Evolutionary conservation across 2,888 invertebrate genomes (phyloP).

Genomic region (Scaptomyza cyrtandrae): DNA sequence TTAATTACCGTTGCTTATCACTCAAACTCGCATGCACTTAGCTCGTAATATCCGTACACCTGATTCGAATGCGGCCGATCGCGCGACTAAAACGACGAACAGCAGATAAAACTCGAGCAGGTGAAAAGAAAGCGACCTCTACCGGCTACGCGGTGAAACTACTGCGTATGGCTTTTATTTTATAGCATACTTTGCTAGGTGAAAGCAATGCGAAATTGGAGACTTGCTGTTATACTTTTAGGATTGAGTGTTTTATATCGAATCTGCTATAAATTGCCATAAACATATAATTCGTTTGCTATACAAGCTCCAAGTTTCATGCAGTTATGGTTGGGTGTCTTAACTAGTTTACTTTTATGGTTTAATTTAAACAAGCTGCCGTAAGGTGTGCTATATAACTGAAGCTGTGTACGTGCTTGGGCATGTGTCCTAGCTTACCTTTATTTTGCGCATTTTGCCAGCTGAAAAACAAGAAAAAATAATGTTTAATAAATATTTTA

Average conservation of each 20-base stretch:
- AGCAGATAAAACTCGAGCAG: constrained; percentile 20
- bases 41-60: constrained; percentile 39
- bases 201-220: constrained; percentile 6
- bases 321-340: neutral
- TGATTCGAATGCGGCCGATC: constrained; percentile 60
- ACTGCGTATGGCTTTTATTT: neutral
- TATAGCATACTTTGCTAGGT: constrained; percentile 26
- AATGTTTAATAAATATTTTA: too few relatives aligned
- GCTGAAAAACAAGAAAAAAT: neutral
- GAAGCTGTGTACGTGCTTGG: neutral
- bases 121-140: constrained; percentile 16
- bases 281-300: neutral
- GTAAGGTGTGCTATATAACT: neutral
- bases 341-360: neutral
- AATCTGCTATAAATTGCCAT: neutral
- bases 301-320: constrained; percentile 31
- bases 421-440: neutral
- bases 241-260: neutral
- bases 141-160: neutral
- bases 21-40: constrained; percentile 22
- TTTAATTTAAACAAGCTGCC: neutral
- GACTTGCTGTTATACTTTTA: constrained; percentile 31
- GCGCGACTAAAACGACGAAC: constrained; percentile 54
- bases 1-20: constrained; percentile 62
- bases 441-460: too few relatives aligned